Conservation (phyloP, 2,888 invertebrate species). For the Minunthozetes semirufus region DNA sequence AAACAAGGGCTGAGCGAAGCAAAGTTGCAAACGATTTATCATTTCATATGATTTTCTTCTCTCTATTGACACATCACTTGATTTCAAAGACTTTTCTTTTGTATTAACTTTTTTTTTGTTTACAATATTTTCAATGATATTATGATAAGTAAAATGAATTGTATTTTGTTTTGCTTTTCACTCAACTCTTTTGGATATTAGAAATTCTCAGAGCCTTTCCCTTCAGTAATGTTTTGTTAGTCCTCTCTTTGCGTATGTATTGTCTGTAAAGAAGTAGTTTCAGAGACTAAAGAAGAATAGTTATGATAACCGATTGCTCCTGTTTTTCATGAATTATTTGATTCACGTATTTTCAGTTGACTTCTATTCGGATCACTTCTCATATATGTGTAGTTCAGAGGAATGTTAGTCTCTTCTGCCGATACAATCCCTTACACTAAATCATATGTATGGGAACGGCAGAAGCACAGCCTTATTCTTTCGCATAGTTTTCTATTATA, state of each 20-base stretch:
- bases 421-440: constrained; percentile 1
- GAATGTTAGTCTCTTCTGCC: not conserved
- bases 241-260: too few species aligned
- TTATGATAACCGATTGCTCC: not conserved
- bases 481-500: not conserved
- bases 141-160: not conserved
- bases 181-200: not conserved
- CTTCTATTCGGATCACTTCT: constrained; percentile 8
- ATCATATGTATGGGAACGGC: not conserved
- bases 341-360: constrained; percentile 13
- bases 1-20: not conserved
- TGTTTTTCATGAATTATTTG: constrained; percentile 11
- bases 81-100: not conserved
- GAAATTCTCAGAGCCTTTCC: too few species aligned
- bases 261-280: not conserved
- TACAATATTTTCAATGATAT: not conserved
- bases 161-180: not conserved
- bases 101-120: not conserved
- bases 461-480: not conserved
- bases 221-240: not conserved
- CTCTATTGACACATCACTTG: constrained; percentile 6
- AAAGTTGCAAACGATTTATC: not conserved
- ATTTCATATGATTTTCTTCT: not conserved
- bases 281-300: not conserved
- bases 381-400: not conserved